Conservation (phyloP, 2,888 invertebrate genomes). For the Hemaris fuciformis region DNA sequence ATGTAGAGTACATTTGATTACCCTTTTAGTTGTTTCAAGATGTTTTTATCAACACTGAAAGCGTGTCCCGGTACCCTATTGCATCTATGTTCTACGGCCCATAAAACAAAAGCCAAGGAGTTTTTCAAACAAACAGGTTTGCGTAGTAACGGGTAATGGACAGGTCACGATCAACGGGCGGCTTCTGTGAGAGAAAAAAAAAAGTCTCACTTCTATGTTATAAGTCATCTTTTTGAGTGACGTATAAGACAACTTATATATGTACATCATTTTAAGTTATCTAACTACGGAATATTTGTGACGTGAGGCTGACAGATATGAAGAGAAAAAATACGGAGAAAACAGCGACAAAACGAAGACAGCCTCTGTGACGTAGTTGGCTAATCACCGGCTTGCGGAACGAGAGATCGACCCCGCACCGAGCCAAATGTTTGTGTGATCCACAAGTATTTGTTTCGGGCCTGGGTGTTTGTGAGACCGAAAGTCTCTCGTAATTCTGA, state of each 20-base stretch:
- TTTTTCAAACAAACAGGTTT: conserved; percentile 21
- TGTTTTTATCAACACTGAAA: not conserved
- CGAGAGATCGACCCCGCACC: too few species aligned
- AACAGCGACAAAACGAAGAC: too few species aligned
- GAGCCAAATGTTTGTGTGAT: too few species aligned
- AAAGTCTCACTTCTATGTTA: not conserved
- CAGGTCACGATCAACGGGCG: conserved; percentile 14
- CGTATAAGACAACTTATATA: not conserved
- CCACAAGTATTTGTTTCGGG: too few species aligned
- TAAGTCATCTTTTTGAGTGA: not conserved
- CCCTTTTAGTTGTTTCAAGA: too few species aligned
- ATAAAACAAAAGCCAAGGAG: conserved; percentile 28
- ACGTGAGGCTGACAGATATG: too few species aligned
- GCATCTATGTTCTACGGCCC: conserved; percentile 9
- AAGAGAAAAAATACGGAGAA: too few species aligned
- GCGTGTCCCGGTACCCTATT: not conserved
- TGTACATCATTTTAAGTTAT: too few species aligned
- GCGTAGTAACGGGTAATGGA: conserved; percentile 15
- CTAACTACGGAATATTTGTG: too few species aligned
- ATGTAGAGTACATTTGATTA: too few species aligned
- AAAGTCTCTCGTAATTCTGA: not conserved
- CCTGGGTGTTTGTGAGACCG: not conserved
- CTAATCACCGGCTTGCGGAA: too few species aligned
- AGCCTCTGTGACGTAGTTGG: too few species aligned
- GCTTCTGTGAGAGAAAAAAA: conserved; percentile 10